Conservation (phyloP, 2,113 vertebrate genomes). For the Zootoca vivipara region DNA sequence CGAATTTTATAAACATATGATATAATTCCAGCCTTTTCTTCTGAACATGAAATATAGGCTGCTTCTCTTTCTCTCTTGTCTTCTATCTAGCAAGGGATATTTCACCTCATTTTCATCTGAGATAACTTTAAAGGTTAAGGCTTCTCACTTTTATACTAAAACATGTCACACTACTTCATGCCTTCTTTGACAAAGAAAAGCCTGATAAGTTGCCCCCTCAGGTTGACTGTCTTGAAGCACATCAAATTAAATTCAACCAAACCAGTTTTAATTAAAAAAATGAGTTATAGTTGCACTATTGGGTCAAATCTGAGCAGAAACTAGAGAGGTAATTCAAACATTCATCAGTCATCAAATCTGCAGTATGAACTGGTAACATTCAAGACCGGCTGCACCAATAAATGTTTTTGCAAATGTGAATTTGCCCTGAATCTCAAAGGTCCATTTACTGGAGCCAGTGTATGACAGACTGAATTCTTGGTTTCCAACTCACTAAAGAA, state of each 20-base stretch:
- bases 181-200: background rate
- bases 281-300: background rate
- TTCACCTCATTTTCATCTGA: background rate
- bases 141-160: background rate
- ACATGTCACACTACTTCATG: background rate
- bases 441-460: background rate
- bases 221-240: background rate
- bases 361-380: background rate
- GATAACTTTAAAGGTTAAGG: background rate
- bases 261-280: background rate
- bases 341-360: background rate
- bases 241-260: background rate
- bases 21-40: background rate
- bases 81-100: background rate
- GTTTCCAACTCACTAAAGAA: background rate
- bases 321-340: background rate
- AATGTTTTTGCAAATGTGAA: background rate
- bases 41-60: background rate
- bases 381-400: rapidly evolving
- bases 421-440: background rate
- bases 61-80: background rate
- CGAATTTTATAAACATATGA: background rate
- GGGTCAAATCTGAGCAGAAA: background rate
- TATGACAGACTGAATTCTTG: background rate
- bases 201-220: background rate